Conservation (phyloP, 2,888 invertebrate species). For the Nudaria mundana region DNA sequence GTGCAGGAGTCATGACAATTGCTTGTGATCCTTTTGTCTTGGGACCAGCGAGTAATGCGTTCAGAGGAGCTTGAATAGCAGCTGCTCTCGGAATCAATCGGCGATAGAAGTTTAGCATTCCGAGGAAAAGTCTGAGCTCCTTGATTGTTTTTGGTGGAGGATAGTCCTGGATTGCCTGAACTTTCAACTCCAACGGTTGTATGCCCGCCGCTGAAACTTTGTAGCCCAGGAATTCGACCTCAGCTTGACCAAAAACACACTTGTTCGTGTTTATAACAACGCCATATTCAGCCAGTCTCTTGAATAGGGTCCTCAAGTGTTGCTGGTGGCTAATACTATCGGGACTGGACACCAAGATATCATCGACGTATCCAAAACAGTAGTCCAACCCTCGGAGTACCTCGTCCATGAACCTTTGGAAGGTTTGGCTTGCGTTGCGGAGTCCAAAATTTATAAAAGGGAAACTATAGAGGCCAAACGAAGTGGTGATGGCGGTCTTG, state of each 20-base stretch:
- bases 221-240: conserved; percentile 2
- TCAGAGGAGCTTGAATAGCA: neutral
- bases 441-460: neutral
- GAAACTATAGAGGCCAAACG: neutral
- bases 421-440: no score
- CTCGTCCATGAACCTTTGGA: conserved; percentile 4
- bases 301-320: conserved; percentile 1
- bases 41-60: neutral
- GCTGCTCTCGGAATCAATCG: neutral
- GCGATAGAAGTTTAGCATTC: neutral
- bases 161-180: neutral
- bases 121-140: neutral
- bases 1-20: neutral
- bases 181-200: neutral
- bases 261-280: conserved; percentile 6
- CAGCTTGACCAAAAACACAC: conserved; percentile 2
- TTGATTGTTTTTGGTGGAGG: neutral
- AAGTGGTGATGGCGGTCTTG: conserved; percentile 3
- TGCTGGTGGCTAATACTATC: neutral
- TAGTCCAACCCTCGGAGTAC: conserved; percentile 1
- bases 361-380: conserved; percentile 4
- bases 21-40: neutral
- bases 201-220: neutral
- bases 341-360: conserved; percentile 1
- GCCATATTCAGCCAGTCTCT: conserved; percentile 4